phyloP scores from a whole-genome alignment of 2,888 invertebrate genomes.

The Sympetrum striolatum region DNA sequence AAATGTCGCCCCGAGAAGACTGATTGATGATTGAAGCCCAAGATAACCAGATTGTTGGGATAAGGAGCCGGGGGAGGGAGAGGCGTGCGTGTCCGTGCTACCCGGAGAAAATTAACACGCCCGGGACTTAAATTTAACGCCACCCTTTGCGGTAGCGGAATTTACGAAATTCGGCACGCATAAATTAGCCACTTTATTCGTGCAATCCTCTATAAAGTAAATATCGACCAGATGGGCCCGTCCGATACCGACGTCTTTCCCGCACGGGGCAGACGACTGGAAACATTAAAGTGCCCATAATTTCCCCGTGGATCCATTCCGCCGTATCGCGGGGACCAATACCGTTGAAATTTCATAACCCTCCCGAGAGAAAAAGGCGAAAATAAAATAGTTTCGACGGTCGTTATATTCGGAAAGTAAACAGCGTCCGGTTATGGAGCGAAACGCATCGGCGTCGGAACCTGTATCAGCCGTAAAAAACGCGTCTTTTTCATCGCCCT shows the following conservation, averaged over 20 bases:
- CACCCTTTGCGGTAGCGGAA: conserved; percentile 14
- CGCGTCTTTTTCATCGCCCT: background rate
- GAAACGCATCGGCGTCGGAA: background rate
- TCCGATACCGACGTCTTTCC: background rate
- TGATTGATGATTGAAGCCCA: conserved; percentile 26
- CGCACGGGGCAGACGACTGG: background rate
- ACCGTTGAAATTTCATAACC: background rate
- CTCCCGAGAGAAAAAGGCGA: background rate
- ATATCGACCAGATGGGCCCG: background rate
- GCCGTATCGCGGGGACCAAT: background rate
- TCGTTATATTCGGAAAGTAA: background rate
- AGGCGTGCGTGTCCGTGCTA: background rate
- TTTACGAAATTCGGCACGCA: conserved; percentile 29
- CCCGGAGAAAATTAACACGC: conserved; percentile 12
- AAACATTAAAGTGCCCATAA: background rate
- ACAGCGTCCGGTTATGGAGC: background rate
- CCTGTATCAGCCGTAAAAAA: background rate
- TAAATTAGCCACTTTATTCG: conserved; percentile 29
- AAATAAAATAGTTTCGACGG: background rate
- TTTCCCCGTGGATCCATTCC: background rate
- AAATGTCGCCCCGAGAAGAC: background rate
- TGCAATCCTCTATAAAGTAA: conserved; percentile 36
- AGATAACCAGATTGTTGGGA: conserved; percentile 23
- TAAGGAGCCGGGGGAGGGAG: background rate
- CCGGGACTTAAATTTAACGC: conserved; percentile 13